Percentiles rank a stretch among this genome's conserved stretches.
Conservation (phyloP, 2,888 invertebrate genomes). For the Cheilosia grossa region DNA sequence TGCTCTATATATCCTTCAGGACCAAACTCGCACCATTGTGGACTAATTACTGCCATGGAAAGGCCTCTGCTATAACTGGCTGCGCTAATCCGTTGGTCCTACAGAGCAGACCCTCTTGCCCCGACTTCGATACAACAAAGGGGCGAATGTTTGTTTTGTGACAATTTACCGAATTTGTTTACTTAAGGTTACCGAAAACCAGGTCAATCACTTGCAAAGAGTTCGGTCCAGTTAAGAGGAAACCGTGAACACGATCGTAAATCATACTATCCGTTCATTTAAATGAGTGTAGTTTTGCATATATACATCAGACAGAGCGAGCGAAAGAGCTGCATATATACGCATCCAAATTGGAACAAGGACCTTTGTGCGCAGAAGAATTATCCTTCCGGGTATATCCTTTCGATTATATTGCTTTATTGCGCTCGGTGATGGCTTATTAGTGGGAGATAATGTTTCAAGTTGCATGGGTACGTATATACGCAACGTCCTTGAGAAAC, state of each 20-base stretch:
- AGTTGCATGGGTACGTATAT: conserved; percentile 12
- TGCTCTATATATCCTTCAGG: conserved; percentile 15
- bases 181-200: conserved; percentile 71
- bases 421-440: conserved; percentile 69
- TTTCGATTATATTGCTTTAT: conserved; percentile 66
- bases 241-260: conserved; percentile 41
- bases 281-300: conserved; percentile 62
- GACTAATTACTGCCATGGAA: conserved; percentile 57
- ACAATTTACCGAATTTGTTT: conserved; percentile 64
- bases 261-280: conserved; percentile 54
- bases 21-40: conserved; percentile 50
- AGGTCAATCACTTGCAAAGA: conserved; percentile 68
- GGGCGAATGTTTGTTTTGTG: conserved; percentile 58
- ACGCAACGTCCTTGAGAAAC: conserved; percentile 40
- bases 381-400: conserved; percentile 63
- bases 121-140: not conserved
- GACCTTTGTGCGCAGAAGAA: conserved; percentile 17
- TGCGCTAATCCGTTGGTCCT: conserved; percentile 58
- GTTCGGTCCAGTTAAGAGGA: conserved; percentile 66
- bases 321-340: conserved; percentile 15
- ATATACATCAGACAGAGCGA: conserved; percentile 17
- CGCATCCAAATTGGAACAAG: conserved; percentile 23
- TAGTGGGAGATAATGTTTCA: conserved; percentile 68
- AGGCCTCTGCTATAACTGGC: conserved; percentile 39
- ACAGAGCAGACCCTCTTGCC: conserved; percentile 15